phyloP scores from a whole-genome alignment of 2,113 vertebrate genomes.

The Pithys albifrons region DNA sequence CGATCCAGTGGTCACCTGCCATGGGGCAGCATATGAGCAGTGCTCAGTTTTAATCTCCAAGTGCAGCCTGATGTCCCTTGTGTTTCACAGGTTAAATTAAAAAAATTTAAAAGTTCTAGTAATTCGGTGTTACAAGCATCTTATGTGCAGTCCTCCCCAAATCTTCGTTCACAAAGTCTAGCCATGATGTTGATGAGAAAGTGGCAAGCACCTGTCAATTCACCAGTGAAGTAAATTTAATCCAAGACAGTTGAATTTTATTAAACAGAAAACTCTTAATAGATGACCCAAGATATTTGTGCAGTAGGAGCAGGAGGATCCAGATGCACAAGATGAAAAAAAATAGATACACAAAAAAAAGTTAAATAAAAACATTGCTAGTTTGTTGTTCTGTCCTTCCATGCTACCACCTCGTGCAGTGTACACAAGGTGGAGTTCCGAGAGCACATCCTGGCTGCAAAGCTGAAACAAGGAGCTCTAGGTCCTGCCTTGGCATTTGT shows the following conservation, averaged over 20 bases:
- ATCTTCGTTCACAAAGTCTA: too few relatives aligned
- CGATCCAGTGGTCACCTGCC: background rate
- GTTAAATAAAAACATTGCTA: background rate
- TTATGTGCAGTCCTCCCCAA: background rate
- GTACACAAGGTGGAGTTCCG: background rate
- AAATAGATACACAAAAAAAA: background rate
- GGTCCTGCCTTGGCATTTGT: background rate
- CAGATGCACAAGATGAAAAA: background rate
- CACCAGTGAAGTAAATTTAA: background rate
- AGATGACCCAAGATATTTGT: background rate
- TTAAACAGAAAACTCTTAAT: background rate
- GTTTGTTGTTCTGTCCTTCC: background rate
- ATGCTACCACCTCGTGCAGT: accelerated
- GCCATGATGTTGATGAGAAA: background rate
- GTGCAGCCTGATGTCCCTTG: accelerated
- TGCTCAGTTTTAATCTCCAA: background rate
- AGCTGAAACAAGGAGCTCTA: background rate
- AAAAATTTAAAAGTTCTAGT: background rate
- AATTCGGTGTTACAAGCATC: background rate
- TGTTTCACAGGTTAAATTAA: background rate
- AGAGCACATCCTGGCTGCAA: background rate
- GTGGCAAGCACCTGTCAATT: background rate
- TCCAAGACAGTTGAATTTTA: background rate
- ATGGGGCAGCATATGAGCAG: background rate
- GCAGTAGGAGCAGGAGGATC: background rate